These are phyloP conservation scores for Hipparchia sbordonii DNA, from an alignment of 2,888 invertebrate genomes.

Conservation along the genomic window DNA sequence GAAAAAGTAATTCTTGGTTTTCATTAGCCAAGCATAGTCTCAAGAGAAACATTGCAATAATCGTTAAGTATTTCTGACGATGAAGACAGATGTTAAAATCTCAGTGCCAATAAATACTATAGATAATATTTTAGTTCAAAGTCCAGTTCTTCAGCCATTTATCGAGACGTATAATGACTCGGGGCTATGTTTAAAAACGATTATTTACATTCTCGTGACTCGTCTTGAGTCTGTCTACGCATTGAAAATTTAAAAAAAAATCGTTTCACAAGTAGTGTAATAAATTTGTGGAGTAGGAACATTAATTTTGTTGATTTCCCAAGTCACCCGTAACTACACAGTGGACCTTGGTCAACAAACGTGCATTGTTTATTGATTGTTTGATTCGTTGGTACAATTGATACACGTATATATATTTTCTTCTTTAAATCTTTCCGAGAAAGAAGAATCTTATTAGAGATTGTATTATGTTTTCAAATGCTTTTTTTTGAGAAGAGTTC, in stretches of 20 bases:
- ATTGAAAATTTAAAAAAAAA: slow-evolving; percentile 4
- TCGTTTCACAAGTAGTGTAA: slow-evolving; percentile 12
- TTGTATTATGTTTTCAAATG: too few species aligned
- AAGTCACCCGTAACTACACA: slow-evolving; percentile 1
- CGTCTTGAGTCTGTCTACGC: background rate
- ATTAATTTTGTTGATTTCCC: slow-evolving; percentile 26
- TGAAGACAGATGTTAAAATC: background rate
- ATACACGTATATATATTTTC: background rate
- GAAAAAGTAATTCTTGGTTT: background rate
- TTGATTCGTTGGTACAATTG: background rate
- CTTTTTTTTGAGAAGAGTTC: too few species aligned
- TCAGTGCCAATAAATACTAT: background rate
- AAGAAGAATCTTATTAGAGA: too few species aligned
- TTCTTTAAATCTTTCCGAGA: background rate
- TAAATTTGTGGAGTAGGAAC: slow-evolving; percentile 15
- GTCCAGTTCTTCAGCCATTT: slow-evolving; percentile 1
- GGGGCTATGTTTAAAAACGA: background rate
- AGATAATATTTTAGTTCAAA: background rate
- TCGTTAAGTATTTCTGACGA: background rate
- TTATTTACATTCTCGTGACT: slow-evolving; percentile 5
- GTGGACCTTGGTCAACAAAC: slow-evolving; percentile 21
- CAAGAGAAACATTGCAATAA: background rate
- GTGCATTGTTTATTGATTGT: slow-evolving; percentile 10
- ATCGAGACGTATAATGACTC: background rate
- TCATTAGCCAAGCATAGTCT: background rate